Base-by-base conservation (phyloP, 2,888 invertebrate genomes). In the Thyatira batis region DNA sequence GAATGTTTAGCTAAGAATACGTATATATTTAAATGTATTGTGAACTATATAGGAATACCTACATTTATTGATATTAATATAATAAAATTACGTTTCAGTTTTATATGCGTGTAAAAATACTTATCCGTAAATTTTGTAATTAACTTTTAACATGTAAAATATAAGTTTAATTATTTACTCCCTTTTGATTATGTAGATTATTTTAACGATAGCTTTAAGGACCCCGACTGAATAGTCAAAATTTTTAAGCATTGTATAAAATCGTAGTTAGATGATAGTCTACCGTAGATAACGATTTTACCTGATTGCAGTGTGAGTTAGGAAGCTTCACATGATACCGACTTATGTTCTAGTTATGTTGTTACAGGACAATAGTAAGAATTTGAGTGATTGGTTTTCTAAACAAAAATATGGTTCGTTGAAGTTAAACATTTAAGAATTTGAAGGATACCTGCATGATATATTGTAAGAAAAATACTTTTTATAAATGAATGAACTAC, bases 201-300 rank as follows among this genome's bases (percentile, higher is more conserved):
- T 73, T 80, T 65, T n/a, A n/a, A 67, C 76, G 62, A 68, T 87
- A 85, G 84, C 61, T 61, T 71, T 91, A 91, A 91, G 90, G 77
- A 85, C 87, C 82, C 87, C 87, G 91, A 91, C 91, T 92, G 91
- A 92, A 91, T 92, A 91, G 91, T 92, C 91, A 92, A 82, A 85
- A 81, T 84, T 87, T 84, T 82, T 89, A 86, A 86, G 84, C 82
- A 83, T 82, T 81, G 81, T 85, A 77, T 82, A 84, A 82, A 78
- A 76, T 63, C 17, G 76, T 78, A 82, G 71, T 69, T 82, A 85
- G 80, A 69, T 58, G 55, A 68, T 85, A 84, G 82, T 73, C 61
- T 65, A 71, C 69, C 71, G 72, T 82, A 83, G 78, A 69, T 71
- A 73, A 77, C 73, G 58, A 76, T 80, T 77, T 80, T 71, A 80